These are phyloP conservation scores for Brachyopa scutellaris DNA, from an alignment of 2,888 invertebrate genomes.

Conservation along the genomic window DNA sequence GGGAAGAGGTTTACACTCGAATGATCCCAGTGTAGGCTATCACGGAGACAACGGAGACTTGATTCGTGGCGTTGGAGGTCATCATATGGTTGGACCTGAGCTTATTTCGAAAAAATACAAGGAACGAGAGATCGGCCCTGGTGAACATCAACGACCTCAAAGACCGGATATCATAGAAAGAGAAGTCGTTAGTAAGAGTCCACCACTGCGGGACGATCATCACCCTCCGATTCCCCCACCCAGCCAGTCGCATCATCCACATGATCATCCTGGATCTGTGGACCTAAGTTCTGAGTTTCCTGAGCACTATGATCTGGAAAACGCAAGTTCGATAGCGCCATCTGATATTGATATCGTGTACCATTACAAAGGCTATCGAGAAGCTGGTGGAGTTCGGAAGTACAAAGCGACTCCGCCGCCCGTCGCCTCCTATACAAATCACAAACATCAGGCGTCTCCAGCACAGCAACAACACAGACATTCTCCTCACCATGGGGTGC, in stretches of 20 bases:
- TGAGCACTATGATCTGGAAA: constrained; percentile 97
- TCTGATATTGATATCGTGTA: constrained; percentile 98
- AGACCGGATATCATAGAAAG: constrained; percentile 96
- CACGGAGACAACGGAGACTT: constrained; percentile 89
- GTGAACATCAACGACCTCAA: constrained; percentile 90
- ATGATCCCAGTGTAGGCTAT: constrained; percentile 87
- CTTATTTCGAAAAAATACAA: constrained; percentile 94
- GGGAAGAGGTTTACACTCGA: constrained; percentile 86
- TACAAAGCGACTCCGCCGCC: constrained; percentile 94
- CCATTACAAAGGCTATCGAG: constrained; percentile 96
- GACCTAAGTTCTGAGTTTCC: constrained; percentile 91
- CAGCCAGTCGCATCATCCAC: constrained; percentile 88
- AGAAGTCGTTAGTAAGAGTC: constrained; percentile 92
- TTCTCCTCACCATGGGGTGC: constrained; percentile 89
- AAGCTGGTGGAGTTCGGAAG: constrained; percentile 91
- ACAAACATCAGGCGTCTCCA: constrained; percentile 87
- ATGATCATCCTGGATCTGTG: constrained; percentile 88
- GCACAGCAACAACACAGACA: constrained; percentile 88
- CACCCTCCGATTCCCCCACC: constrained; percentile 90
- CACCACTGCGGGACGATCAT: constrained; percentile 90
- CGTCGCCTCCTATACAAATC: constrained; percentile 88
- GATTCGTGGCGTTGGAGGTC: constrained; percentile 88
- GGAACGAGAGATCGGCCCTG: constrained; percentile 90
- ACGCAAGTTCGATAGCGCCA: constrained; percentile 98
- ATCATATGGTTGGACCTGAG: constrained; percentile 92